phyloP scores from a whole-genome alignment of 2,888 invertebrate genomes.

The Strigamia transsilvanica region DNA sequence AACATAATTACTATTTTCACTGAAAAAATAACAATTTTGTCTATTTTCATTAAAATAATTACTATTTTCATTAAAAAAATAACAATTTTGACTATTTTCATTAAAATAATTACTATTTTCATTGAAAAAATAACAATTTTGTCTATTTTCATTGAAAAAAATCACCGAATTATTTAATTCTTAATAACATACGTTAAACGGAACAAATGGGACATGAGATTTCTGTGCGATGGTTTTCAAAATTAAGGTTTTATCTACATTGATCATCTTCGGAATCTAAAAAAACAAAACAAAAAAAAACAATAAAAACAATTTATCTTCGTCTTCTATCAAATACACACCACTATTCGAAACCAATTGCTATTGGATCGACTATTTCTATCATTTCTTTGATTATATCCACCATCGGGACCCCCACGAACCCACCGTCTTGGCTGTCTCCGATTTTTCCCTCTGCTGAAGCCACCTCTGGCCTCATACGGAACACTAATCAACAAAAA shows the following conservation, averaged over 20 bases:
- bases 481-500: conserved; percentile 10
- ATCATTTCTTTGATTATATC: conserved; percentile 36
- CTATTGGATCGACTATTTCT: background rate
- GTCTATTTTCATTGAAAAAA: background rate
- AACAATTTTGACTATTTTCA: no score
- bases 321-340: background rate
- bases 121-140: no score
- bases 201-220: background rate
- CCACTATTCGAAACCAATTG: conserved; percentile 33
- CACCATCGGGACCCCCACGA: background rate
- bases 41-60: no score
- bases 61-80: no score
- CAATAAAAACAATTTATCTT: background rate
- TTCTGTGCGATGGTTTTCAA: background rate
- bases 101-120: no score
- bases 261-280: background rate
- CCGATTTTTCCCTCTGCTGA: background rate
- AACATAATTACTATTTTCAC: no score
- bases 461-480: background rate
- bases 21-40: no score
- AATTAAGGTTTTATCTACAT: background rate
- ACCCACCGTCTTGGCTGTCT: background rate
- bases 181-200: background rate
- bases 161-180: background rate
- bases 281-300: background rate